Percentiles rank a stretch among this genome's conserved stretches.
These are phyloP conservation scores for Chaetogeoica ovagalla DNA, from an alignment of 2,888 invertebrate genomes.

Conservation along the genomic window DNA sequence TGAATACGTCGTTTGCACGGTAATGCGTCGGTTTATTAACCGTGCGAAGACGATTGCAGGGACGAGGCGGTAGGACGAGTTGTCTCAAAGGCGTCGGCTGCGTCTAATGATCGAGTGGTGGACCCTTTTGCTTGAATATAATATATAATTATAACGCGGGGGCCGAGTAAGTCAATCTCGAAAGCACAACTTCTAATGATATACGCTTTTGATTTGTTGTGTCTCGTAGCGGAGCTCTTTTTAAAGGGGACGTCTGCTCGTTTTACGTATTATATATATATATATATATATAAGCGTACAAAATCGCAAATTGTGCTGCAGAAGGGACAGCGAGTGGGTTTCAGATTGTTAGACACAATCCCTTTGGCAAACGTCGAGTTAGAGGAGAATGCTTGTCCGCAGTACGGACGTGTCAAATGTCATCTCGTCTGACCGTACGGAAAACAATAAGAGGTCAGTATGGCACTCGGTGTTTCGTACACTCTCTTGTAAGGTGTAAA, in stretches of 20 bases:
- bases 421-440: background rate
- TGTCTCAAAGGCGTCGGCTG: background rate
- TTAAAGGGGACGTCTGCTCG: constrained; percentile 12
- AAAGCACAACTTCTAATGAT: constrained; percentile 13
- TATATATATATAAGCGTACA: background rate
- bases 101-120: constrained; percentile 21
- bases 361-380: constrained; percentile 6
- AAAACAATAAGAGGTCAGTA: background rate
- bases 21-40: background rate
- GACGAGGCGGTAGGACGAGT: too few species aligned
- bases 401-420: constrained; percentile 5
- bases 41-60: background rate
- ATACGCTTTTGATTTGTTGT: constrained; percentile 30
- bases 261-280: background rate
- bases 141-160: constrained; percentile 7
- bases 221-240: background rate
- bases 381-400: background rate
- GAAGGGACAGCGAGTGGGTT: background rate
- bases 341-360: constrained; percentile 20
- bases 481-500: too few species aligned
- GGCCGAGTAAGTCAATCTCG: background rate
- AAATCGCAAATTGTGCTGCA: background rate
- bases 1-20: background rate
- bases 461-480: background rate
- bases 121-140: background rate